Base-by-base conservation (phyloP, 2,888 invertebrate genomes). In the Galeruca laticollis region DNA sequence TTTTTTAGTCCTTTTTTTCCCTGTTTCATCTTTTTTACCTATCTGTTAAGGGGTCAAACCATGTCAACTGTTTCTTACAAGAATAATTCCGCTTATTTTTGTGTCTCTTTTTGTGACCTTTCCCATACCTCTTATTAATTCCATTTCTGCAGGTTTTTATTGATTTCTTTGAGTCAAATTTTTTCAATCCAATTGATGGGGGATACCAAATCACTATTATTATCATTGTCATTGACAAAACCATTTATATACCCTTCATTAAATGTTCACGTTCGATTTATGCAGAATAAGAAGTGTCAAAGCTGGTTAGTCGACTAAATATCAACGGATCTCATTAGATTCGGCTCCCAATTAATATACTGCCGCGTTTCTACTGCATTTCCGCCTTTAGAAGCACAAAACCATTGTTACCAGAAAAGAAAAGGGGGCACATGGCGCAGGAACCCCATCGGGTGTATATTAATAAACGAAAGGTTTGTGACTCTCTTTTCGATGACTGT, bases 181-280 rank as follows among this genome's bases (percentile, higher is more conserved):
- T n/a, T n/a, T n/a, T n/a, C n/a, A n/a, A n/a, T n/a, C n/a, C n/a
- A n/a, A n/a, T n/a, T n/a, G n/a, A n/a, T n/a, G n/a, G n/a, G n/a
- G n/a, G n/a, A n/a, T n/a, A n/a, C n/a, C n/a, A n/a, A n/a, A n/a
- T n/a, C n/a, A n/a, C n/a, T n/a, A n/a, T n/a, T n/a, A n/a, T n/a
- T n/a, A n/a, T n/a, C n/a, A n/a, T n/a, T n/a, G n/a, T n/a, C n/a
- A 47, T 47, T 18, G 47, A 57, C 49, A 65, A 75, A 69, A 69
- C 56, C 68, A 67, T 68, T 37, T 59, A 64, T 56, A 67, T 71
- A 76, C 75, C 73, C 76, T 81, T 83, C 83, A 82, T 83, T 82
- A 83, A 82, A 82, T 81, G 79, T 82, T 82, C 81, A 82, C 82
- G 82, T 81, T 80, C 79, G 80, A 78, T 74, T 82, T 80, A 79